Conservation (phyloP, 2,888 invertebrate genomes). For the Galerucella calmariensis region DNA sequence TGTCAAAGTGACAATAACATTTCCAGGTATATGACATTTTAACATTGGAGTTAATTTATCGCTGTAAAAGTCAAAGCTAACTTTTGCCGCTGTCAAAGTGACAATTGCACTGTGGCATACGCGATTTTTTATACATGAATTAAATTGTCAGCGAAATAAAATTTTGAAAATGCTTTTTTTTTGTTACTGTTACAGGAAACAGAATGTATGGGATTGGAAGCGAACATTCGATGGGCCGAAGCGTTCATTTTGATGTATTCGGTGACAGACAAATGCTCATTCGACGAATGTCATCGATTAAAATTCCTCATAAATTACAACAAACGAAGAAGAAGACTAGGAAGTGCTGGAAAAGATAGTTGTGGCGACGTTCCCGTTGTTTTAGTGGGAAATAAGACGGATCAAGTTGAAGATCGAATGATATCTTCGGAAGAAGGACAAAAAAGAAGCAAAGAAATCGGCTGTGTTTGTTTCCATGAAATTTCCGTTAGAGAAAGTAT, state of each 20-base stretch:
- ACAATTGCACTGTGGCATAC: too few species aligned
- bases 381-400: conserved; percentile 85
- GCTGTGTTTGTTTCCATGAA: conserved; percentile 86
- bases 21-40: too few species aligned
- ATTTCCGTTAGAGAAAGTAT: conserved; percentile 86
- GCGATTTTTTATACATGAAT: too few species aligned
- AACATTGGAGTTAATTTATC: too few species aligned
- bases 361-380: conserved; percentile 79
- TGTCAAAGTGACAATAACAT: too few species aligned
- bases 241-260: conserved; percentile 89
- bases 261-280: conserved; percentile 89
- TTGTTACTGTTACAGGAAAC: conserved; percentile 68
- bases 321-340: conserved; percentile 75
- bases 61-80: too few species aligned
- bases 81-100: too few species aligned
- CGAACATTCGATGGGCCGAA: conserved; percentile 89
- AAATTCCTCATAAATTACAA: conserved; percentile 86
- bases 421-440: conserved; percentile 81
- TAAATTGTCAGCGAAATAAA: too few species aligned
- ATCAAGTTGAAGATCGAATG: conserved; percentile 83
- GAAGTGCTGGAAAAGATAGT: conserved; percentile 71
- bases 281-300: conserved; percentile 85
- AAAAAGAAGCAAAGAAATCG: conserved; percentile 79
- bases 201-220: conserved; percentile 77
- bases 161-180: neutral